Evolutionary conservation across 1,140 invertebrate species (phyloP), one percentile per base, ranked within the genome.

Genomic region (Acyrthosiphon pisum): DNA sequence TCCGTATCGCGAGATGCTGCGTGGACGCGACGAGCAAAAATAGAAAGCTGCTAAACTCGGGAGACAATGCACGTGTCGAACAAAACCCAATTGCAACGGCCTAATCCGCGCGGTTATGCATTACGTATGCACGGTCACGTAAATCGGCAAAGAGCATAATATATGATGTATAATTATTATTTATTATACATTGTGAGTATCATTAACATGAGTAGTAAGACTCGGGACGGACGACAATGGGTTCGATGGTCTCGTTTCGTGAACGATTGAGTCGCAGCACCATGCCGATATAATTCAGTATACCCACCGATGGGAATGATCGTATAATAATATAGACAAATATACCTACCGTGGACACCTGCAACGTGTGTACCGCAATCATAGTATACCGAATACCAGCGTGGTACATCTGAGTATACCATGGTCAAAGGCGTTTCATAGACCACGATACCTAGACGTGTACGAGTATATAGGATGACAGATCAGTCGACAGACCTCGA

Each of bases 91-190:
- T 87, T 44, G 37, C 44, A 44, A 9, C n/a, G 35, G 50, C 50
- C 48, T 41, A 41, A 89, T 89, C 48, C 9, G 50, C 30, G 44
- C 56, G 26, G 26, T 41, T 35, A 37, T 83, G 60, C 60, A 91
- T 76, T 76, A 91, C 89, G n/a, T 68, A 91, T 91, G 89, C 89
- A 46, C 26, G 37, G 89, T 56, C 89, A 91, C 89, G 89, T 91
- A 76, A 91, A 76, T 26, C 7, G 22, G 23, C 11, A 83, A 41
- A 91, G 41, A 18, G 30, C n/a, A 35, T 76, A 76, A 76, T 76
- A 76, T 35, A 35, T 76, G 18, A 50, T 53, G 7, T 22, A 7
- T n/a, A 30, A 11, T 30, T 60, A 60, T 68, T n/a, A 68, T 18
- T 76, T n/a, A n/a, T 35, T 22, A 22, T 53, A 23, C 6, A 76